Conservation (phyloP, 2,797 vertebrate species). For the Selene dorsalis region DNA sequence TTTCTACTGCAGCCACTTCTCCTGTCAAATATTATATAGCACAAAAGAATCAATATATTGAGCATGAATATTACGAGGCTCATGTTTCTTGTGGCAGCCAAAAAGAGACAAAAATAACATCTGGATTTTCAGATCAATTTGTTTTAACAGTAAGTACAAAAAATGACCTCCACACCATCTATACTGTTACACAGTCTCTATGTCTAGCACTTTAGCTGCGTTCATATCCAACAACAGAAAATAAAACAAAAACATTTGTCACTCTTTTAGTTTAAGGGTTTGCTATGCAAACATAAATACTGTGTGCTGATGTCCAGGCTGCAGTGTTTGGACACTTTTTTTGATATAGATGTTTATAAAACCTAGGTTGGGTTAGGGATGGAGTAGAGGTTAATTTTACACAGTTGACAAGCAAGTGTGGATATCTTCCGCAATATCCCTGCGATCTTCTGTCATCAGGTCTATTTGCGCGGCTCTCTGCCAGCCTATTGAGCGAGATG, state of each 20-base stretch:
- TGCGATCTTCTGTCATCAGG: conserved; percentile 39
- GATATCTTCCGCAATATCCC: conserved; percentile 42
- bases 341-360: background rate
- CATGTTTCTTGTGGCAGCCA: background rate
- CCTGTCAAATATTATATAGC: conserved; percentile 14
- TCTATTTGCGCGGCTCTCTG: conserved; percentile 62
- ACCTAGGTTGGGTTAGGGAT: background rate
- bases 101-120: background rate
- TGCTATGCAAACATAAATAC: background rate
- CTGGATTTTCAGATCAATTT: background rate
- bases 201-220: background rate
- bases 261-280: background rate
- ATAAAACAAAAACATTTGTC: background rate
- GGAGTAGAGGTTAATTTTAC: background rate
- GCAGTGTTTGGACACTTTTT: background rate
- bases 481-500: conserved; percentile 64
- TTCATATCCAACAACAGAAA: background rate
- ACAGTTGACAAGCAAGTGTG: conserved; percentile 19
- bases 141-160: background rate
- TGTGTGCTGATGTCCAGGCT: background rate
- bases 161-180: no score
- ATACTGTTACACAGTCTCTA: background rate
- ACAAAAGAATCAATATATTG: conserved; percentile 15
- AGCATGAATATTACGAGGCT: background rate
- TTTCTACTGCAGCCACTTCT: background rate